phyloP scores from a whole-genome alignment of 2,797 vertebrate genomes.

The Neomorphus geoffroyi region DNA sequence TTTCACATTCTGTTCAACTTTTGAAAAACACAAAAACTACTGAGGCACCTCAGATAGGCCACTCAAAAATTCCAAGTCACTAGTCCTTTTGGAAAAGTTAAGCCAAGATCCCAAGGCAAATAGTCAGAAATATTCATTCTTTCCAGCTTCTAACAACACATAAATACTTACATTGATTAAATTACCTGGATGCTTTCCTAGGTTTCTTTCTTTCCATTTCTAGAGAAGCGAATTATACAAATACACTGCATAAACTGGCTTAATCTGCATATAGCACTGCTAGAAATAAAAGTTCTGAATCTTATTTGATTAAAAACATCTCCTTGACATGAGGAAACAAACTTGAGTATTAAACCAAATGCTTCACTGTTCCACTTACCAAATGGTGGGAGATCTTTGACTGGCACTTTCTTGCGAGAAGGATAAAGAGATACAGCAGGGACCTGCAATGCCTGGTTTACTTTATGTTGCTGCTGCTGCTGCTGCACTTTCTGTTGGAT shows the following conservation, averaged over 20 bases:
- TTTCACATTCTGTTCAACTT: background rate
- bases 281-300: background rate
- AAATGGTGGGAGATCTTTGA: conserved; percentile 96
- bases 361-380: conserved; percentile 77
- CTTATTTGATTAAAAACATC: background rate
- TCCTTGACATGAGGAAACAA: background rate
- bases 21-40: background rate
- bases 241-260: background rate
- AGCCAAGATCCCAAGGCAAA: background rate
- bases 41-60: background rate
- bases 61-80: background rate
- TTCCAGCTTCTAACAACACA: background rate
- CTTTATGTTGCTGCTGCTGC: conserved; percentile 78
- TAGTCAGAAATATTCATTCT: background rate
- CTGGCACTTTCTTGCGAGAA: conserved; percentile 94
- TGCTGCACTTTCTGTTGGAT: conserved; percentile 87
- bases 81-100: background rate
- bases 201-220: background rate
- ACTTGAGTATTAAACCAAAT: background rate
- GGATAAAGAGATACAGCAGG: conserved; percentile 93
- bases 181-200: background rate
- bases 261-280: background rate
- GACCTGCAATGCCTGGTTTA: conserved; percentile 89
- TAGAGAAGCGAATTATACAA: background rate
- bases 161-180: background rate